phyloP scores from a whole-genome alignment of 2,113 vertebrate genomes.

The Marcusenius ussheri region DNA sequence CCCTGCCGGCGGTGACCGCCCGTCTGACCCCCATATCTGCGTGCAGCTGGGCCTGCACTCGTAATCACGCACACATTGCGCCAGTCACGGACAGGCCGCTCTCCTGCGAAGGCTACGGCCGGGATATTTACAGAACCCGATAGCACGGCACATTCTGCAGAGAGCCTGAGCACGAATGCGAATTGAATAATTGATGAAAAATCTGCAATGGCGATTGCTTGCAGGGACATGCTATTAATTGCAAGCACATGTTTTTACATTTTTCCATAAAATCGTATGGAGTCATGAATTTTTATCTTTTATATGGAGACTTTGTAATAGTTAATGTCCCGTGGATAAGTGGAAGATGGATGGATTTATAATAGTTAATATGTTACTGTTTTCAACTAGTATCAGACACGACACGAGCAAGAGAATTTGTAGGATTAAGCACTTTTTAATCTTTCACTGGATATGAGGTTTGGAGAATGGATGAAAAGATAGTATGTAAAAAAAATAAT shows the following conservation, averaged over 20 bases:
- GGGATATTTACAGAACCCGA: slow-evolving; percentile 1
- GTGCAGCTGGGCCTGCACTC: slow-evolving; percentile 15
- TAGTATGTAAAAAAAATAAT: not conserved
- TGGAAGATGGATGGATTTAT: not conserved
- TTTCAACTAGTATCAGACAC: not conserved
- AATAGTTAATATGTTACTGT: not conserved
- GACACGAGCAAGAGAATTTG: not conserved
- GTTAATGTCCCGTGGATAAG: not conserved
- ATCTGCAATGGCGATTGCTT: not conserved
- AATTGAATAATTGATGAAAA: not conserved
- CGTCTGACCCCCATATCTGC: not conserved
- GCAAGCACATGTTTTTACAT: not conserved
- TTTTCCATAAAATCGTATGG: not conserved
- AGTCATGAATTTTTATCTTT: not conserved
- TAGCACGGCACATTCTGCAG: not conserved
- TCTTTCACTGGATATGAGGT: not conserved
- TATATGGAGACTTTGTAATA: not conserved
- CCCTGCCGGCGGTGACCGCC: slow-evolving; percentile 34
- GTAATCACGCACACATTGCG: slow-evolving; percentile 3
- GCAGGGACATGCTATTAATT: not conserved
- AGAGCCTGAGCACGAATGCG: not conserved
- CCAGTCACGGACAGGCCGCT: not conserved
- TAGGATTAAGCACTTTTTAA: slow-evolving; percentile 4
- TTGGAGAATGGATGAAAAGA: not conserved
- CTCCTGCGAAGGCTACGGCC: not conserved